Percentiles rank a stretch among this genome's conserved stretches.
Evolutionary conservation across 2,888 invertebrate genomes (phyloP).

Genomic region (Ophion slaviceki): DNA sequence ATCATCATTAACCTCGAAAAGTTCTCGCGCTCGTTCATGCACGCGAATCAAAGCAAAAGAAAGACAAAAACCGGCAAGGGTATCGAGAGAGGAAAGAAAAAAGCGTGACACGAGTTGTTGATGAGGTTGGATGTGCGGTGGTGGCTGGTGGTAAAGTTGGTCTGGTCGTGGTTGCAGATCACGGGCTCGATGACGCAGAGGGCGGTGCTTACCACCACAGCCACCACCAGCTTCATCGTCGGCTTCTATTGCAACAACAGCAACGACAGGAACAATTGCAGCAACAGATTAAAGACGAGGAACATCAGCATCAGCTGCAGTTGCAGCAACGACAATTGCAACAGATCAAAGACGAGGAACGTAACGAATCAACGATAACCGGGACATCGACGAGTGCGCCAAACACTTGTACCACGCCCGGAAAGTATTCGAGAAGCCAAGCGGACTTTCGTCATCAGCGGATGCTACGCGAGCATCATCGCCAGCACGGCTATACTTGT

Average conservation of each 20-base stretch:
- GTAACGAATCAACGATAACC: slow-evolving; percentile 64
- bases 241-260: slow-evolving; percentile 76
- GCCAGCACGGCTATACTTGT: slow-evolving; percentile 86
- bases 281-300: slow-evolving; percentile 67
- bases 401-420: slow-evolving; percentile 58
- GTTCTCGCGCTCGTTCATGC: background rate
- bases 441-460: slow-evolving; percentile 79
- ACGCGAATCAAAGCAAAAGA: slow-evolving; percentile 42
- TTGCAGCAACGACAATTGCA: slow-evolving; percentile 68
- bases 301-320: slow-evolving; percentile 54
- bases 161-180: slow-evolving; percentile 84
- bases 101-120: slow-evolving; percentile 53
- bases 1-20: background rate
- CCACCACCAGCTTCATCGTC: slow-evolving; percentile 81
- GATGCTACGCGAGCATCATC: slow-evolving; percentile 79
- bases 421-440: slow-evolving; percentile 83
- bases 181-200: slow-evolving; percentile 81
- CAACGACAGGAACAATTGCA: slow-evolving; percentile 63
- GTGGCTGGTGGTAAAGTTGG: slow-evolving; percentile 83
- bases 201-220: slow-evolving; percentile 82
- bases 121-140: slow-evolving; percentile 74
- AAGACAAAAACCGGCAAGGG: slow-evolving; percentile 35
- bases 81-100: slow-evolving; percentile 11
- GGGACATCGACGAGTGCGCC: background rate
- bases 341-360: slow-evolving; percentile 69